A percentile compares a stretch with the other conserved stretches of the same genome.
phyloP scores from a whole-genome alignment of 2,113 vertebrate genomes.

The Nycticorax nycticorax region DNA sequence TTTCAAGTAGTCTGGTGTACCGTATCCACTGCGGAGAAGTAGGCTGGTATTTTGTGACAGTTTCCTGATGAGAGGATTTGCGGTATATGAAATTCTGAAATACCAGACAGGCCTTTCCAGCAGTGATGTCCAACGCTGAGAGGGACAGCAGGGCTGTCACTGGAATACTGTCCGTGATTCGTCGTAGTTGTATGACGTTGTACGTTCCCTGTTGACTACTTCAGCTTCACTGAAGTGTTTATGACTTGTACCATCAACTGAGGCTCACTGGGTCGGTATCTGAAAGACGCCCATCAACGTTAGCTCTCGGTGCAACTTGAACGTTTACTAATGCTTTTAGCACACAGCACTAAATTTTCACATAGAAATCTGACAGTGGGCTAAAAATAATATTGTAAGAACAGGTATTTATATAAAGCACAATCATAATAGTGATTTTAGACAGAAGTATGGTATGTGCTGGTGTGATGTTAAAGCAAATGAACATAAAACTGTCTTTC shows the following conservation, averaged over 20 bases:
- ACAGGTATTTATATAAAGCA: fast-evolving
- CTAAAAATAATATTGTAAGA: neutral
- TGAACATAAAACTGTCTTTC: slow-evolving; percentile 44
- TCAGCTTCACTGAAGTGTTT: neutral
- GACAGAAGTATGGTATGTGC: neutral
- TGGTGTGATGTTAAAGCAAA: neutral
- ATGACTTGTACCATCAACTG: fast-evolving
- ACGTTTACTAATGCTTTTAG: neutral
- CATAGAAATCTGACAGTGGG: neutral
- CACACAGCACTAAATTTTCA: neutral
- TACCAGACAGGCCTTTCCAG: neutral
- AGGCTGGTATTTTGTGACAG: neutral
- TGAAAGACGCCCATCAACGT: neutral
- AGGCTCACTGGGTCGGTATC: too few relatives aligned
- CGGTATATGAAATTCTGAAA: fast-evolving
- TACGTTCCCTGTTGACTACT: fast-evolving
- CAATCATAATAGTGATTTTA: fast-evolving
- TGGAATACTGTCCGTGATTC: neutral
- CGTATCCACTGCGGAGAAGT: fast-evolving
- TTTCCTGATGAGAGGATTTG: neutral
- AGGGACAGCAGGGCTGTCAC: neutral
- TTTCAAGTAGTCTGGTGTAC: neutral
- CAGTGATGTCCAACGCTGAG: neutral
- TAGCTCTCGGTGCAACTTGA: neutral
- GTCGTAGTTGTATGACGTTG: fast-evolving